Conservation (phyloP, 2,113 vertebrate genomes). For the Coptodon bakossiorum region DNA sequence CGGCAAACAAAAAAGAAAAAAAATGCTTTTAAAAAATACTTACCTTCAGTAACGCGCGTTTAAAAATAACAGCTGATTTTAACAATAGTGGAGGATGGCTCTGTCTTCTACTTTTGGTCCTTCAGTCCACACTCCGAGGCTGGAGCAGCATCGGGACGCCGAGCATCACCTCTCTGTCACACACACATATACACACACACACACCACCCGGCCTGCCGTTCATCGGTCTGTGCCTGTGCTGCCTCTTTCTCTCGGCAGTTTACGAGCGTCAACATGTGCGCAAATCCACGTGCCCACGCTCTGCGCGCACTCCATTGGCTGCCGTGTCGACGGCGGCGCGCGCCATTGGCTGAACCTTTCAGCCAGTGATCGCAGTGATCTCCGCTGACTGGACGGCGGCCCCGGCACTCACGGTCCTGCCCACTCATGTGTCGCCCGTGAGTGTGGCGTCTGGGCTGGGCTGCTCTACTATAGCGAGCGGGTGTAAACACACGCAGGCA, state of each 20-base stretch:
- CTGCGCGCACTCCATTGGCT: constrained; percentile 50
- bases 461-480: constrained; percentile 40
- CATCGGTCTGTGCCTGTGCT: constrained; percentile 33
- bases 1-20: not conserved
- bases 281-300: constrained; percentile 71
- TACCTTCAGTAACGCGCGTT: constrained; percentile 18
- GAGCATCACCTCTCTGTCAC: constrained; percentile 9
- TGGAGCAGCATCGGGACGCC: constrained; percentile 26
- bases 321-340: not conserved
- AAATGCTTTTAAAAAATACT: not conserved
- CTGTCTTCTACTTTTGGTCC: not conserved
- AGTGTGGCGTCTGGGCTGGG: constrained; percentile 30
- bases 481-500: constrained; percentile 43
- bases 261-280: constrained; percentile 75
- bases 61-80: not conserved
- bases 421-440: constrained; percentile 66
- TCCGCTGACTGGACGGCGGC: constrained; percentile 43
- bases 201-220: constrained; percentile 17
- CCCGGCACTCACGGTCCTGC: constrained; percentile 27
- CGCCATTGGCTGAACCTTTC: constrained; percentile 39
- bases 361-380: constrained; percentile 53
- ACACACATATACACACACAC: not conserved
- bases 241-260: constrained; percentile 49
- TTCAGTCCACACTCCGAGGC: constrained; percentile 4
- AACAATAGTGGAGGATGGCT: not conserved